Evolutionary conservation across 2,888 invertebrate species (phyloP), one percentile per base, ranked within the genome.

Genomic region (Epistrophe eligans): DNA sequence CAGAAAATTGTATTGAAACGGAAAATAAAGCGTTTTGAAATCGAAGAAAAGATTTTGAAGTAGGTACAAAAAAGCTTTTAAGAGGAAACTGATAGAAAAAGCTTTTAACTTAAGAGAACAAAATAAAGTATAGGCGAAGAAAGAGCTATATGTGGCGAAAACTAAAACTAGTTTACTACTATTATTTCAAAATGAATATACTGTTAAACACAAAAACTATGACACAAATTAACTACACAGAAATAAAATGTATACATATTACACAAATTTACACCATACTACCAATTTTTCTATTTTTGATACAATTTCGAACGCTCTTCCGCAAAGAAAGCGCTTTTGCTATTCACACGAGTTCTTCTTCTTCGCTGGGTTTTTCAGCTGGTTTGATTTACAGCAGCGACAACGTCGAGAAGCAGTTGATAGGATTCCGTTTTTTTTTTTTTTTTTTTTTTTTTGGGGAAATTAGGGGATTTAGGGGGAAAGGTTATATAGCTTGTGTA

Each of bases 321-420:
- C 85, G 3, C 24, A 79, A 28, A 73, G 43, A 52, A 81, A 82
- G 82, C 74, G 50, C 50, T 60, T 60, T 81, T 58, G 79, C 79
- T 87, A 87, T 87, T 40, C 79, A 87, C 83, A 87, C 72, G 58
- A 76, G 79, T 45, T 66, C 79, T 71, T 71, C 81, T 73, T 77
- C 85, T 35, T 50, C 58, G 24, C 48, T 77, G 58, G 81, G n/a
- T n/a, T 10, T 15, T 81, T 80, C 60, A 62, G 77, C 73, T 81
- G 70, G 60, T 70, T 38, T 55, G 67, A 28, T 60, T 28, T 55
- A 70, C 70, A 71, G 71, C 70, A 43, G 35, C 58, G 40, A 52
- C 52, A 67, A 60, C 73, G 81, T 77, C 35, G 70, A 64, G 19
- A 76, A 76, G 76, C 76, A 19, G 81, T 73, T 74, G 48, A 60